These are phyloP conservation scores for Typhlichthys subterraneus DNA, from an alignment of 2,797 vertebrate species.

Conservation along the genomic window DNA sequence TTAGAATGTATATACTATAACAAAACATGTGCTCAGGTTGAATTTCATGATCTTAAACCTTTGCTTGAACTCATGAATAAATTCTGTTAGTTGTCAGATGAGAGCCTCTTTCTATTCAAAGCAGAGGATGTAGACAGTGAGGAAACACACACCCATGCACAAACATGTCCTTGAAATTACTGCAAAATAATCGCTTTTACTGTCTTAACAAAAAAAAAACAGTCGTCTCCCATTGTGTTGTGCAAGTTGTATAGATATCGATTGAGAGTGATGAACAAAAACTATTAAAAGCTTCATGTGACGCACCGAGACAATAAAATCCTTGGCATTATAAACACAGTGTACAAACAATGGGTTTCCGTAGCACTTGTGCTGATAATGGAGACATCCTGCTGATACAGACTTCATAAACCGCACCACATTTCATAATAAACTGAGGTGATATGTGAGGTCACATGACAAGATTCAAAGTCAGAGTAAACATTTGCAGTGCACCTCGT, in stretches of 20 bases:
- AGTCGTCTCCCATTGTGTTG: constrained; percentile 29
- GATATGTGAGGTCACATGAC: no score
- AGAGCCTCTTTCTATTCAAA: no score
- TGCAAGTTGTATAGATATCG: constrained; percentile 38
- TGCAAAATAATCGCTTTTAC: constrained; percentile 42
- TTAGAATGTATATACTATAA: no score
- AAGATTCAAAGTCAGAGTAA: background rate
- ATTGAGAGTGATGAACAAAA: constrained; percentile 39
- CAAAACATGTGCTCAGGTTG: no score
- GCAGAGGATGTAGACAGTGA: constrained; percentile 29
- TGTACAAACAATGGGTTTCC: constrained; percentile 71
- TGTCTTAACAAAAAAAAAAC: constrained; percentile 48
- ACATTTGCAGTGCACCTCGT: background rate
- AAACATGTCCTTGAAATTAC: constrained; percentile 43
- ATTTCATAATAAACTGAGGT: constrained; percentile 9
- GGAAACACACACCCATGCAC: constrained; percentile 36
- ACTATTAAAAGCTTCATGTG: constrained; percentile 52
- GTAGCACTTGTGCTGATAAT: constrained; percentile 63
- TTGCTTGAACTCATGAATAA: no score
- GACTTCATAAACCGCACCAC: constrained; percentile 26
- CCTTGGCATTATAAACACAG: constrained; percentile 41
- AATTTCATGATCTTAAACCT: no score
- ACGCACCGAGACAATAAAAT: constrained; percentile 72
- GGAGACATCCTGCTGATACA: constrained; percentile 75
- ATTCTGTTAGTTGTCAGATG: no score